Conservation (phyloP, 2,888 invertebrate genomes). For the Napeogenes inachia region DNA sequence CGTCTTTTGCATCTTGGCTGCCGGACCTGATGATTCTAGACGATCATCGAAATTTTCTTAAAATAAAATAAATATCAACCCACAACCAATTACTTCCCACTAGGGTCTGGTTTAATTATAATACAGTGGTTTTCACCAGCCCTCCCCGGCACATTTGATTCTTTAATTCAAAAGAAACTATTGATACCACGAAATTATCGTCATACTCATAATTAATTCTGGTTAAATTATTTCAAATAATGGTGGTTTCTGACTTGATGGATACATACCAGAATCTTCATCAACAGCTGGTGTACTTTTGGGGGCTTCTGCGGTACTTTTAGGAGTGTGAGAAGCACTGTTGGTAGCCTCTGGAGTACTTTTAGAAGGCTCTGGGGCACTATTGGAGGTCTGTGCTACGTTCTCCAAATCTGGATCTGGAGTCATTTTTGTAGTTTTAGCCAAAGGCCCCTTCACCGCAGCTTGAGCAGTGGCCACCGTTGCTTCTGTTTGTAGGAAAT, state of each 20-base stretch:
- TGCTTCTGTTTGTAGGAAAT: conserved; percentile 48
- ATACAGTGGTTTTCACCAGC: too few relatives aligned
- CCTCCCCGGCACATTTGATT: too few relatives aligned
- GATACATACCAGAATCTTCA: conserved; percentile 18
- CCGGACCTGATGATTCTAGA: conserved; percentile 37
- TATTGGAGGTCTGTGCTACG: not conserved
- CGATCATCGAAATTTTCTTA: too few relatives aligned
- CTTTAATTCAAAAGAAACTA: too few relatives aligned
- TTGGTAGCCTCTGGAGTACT: conserved; percentile 1
- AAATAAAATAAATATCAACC: too few relatives aligned
- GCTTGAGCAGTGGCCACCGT: conserved; percentile 26
- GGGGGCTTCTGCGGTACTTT: conserved; percentile 16
- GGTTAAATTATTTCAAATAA: not conserved
- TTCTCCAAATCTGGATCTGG: conserved; percentile 7
- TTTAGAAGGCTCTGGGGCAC: conserved; percentile 15
- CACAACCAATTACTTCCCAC: too few relatives aligned
- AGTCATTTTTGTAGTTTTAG: conserved; percentile 1
- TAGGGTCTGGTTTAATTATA: too few relatives aligned
- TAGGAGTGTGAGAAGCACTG: conserved; percentile 5
- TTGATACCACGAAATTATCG: too few relatives aligned
- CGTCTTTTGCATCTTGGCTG: conserved; percentile 45
- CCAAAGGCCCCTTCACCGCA: not conserved
- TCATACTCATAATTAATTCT: too few relatives aligned
- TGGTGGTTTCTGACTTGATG: not conserved
- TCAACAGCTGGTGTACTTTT: not conserved